Evolutionary conservation across 1,140 invertebrate genomes (phyloP).

Genomic region (Formica selysi): DNA sequence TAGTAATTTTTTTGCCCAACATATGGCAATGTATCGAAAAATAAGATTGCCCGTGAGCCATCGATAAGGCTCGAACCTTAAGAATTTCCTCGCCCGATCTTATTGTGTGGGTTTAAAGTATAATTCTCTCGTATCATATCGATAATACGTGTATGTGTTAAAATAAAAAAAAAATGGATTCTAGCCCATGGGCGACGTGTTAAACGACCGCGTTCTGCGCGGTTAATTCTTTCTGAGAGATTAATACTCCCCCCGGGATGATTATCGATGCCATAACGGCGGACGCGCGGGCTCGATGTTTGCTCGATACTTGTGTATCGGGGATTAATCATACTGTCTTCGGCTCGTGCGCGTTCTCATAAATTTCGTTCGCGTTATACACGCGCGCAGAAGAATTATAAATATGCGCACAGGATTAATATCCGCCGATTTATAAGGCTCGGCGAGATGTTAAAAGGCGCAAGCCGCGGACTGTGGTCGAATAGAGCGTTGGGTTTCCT

Average conservation of each 20-base stretch:
- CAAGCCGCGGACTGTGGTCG: slow-evolving; percentile 51
- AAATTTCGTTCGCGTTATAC: slow-evolving; percentile 55
- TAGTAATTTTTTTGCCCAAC: neutral
- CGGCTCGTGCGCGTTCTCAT: slow-evolving; percentile 50
- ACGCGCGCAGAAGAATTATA: slow-evolving; percentile 15
- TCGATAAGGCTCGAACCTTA: neutral
- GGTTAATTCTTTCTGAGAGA: slow-evolving; percentile 29
- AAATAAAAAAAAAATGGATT: neutral
- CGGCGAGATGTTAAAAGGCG: slow-evolving; percentile 40
- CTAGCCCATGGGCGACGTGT: neutral
- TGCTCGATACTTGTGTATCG: slow-evolving; percentile 2
- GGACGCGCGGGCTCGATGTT: neutral
- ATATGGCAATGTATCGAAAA: neutral
- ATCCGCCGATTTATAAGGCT: slow-evolving; percentile 61
- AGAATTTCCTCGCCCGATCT: neutral
- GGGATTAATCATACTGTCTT: slow-evolving; percentile 64
- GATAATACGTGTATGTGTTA: neutral
- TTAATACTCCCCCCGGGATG: slow-evolving; percentile 45
- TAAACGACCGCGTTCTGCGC: neutral
- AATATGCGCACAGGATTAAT: slow-evolving; percentile 49
- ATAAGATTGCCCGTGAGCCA: neutral
- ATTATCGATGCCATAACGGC: slow-evolving; percentile 28
- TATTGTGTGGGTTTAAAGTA: neutral
- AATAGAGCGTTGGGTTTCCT: slow-evolving; percentile 76
- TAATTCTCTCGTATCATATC: neutral